Evolutionary conservation across 2,113 vertebrate species (phyloP), one percentile per base, ranked within the genome.

Genomic region (Cyanoliseus patagonus): DNA sequence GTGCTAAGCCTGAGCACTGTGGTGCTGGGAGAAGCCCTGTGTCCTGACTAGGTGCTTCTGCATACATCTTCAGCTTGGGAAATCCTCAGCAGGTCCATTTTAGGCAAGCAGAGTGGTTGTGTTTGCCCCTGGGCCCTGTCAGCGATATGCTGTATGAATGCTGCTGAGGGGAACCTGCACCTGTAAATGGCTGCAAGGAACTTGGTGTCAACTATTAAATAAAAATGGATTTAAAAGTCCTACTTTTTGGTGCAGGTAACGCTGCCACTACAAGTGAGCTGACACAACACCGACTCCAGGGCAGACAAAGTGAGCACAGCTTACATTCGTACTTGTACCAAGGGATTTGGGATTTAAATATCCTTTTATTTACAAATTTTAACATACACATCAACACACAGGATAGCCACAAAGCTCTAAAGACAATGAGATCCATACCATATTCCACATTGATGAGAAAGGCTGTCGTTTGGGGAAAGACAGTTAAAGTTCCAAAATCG

Each of bases 291-390:
- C 9, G 20, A 33, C 27, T 33, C 37, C 33, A 17, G 24, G 28
- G 42, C 14, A 35, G 28, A 19, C 28, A 3, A 17, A 15, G 23
- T 2, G 10, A 44, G 16, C 24, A 3, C 35, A 11, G 17, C 31
- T 18, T 11, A 30, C 1, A 1, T 7, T 13, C 17, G 6, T 18
- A 8, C 11, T 6, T 12, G 23, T 9, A 27, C 16, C 13, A 9
- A 68, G 51, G 55, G 33, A 52, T 42, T 3, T 28, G 37, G 67
- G 46, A 63, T 70, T 17, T 44, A n/a, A n/a, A 44, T 25, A 53
- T 47, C 23, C 46, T 76, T 97, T 95, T 96, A 97, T 93, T 95
- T 66, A 83, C 67, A 93, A 44, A 37, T 82, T 12, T 62, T 75
- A 47, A 86, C 1, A 1, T 25, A 23, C 17, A 15, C 9, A 17